Conservation (phyloP, 2,113 vertebrate species). For the Protobothrops mucrosquamatus region DNA sequence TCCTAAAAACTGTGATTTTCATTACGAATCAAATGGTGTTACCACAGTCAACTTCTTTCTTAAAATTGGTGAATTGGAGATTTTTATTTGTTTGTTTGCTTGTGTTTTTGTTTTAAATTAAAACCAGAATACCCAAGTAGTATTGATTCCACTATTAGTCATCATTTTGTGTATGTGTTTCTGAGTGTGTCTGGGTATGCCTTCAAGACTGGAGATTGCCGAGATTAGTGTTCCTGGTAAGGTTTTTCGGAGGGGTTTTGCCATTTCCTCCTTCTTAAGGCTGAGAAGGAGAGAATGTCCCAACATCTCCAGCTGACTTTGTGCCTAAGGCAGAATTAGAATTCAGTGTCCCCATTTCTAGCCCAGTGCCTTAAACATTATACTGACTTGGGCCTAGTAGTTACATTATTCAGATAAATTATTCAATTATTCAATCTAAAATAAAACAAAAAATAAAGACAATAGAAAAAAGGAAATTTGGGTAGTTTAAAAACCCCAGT, state of each 20-base stretch:
- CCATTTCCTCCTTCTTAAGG: too few relatives aligned
- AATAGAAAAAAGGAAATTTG: not conserved
- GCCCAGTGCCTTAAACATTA: not conserved
- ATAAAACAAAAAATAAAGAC: not conserved
- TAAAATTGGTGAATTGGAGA: not conserved
- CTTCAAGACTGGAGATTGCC: too few relatives aligned
- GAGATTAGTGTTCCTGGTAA: too few relatives aligned
- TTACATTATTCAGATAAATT: not conserved
- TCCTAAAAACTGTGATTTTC: conserved; percentile 19
- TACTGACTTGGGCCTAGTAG: not conserved
- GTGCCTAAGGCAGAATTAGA: too few relatives aligned
- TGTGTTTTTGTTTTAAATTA: not conserved
- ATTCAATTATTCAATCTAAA: not conserved
- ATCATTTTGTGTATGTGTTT: not conserved
- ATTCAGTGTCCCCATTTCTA: too few relatives aligned
- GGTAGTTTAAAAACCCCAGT: not conserved
- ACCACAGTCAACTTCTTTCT: conserved; percentile 3
- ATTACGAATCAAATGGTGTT: conserved; percentile 24
- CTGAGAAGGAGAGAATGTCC: too few relatives aligned
- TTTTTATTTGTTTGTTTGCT: not conserved
- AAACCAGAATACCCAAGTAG: not conserved
- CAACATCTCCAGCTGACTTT: too few relatives aligned
- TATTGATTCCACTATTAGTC: not conserved
- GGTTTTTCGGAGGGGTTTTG: too few relatives aligned
- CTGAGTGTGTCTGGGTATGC: too few relatives aligned